These are phyloP conservation scores for Pterocles burchelli DNA, from an alignment of 2,113 vertebrate genomes.

Conservation along the genomic window DNA sequence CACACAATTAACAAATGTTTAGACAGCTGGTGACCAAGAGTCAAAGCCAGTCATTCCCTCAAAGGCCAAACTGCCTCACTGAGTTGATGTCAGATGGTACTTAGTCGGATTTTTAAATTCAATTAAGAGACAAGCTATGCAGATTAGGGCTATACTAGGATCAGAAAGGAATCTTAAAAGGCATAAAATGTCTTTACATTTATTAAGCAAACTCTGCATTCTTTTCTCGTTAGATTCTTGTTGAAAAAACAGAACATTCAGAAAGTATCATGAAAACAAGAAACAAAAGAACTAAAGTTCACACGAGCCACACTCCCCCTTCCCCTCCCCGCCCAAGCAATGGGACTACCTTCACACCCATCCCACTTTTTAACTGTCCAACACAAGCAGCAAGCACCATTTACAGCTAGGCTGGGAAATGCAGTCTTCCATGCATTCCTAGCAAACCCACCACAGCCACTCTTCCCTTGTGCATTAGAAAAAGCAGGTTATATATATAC, in stretches of 20 bases:
- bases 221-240: constrained; percentile 44
- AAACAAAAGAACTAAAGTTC: neutral
- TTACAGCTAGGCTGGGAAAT: constrained; percentile 36
- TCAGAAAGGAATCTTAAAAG: constrained; percentile 64
- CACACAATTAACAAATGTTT: neutral
- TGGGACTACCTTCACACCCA: neutral
- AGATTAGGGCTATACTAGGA: constrained; percentile 21
- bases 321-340: neutral
- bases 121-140: constrained; percentile 28
- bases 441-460: constrained; percentile 15
- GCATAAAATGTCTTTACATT: constrained; percentile 48
- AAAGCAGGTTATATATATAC: neutral
- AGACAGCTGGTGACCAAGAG: constrained; percentile 18
- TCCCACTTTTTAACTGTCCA: constrained; percentile 22
- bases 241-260: constrained; percentile 58
- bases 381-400: constrained; percentile 37
- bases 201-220: constrained; percentile 61
- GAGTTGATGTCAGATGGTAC: constrained; percentile 21
- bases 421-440: constrained; percentile 22
- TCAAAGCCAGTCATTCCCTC: neutral
- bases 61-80: neutral
- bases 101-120: constrained; percentile 11
- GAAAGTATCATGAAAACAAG: constrained; percentile 24
- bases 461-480: neutral
- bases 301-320: neutral